Conservation (phyloP, 2,888 invertebrate genomes). For the Rhagophthalmus giganteus region DNA sequence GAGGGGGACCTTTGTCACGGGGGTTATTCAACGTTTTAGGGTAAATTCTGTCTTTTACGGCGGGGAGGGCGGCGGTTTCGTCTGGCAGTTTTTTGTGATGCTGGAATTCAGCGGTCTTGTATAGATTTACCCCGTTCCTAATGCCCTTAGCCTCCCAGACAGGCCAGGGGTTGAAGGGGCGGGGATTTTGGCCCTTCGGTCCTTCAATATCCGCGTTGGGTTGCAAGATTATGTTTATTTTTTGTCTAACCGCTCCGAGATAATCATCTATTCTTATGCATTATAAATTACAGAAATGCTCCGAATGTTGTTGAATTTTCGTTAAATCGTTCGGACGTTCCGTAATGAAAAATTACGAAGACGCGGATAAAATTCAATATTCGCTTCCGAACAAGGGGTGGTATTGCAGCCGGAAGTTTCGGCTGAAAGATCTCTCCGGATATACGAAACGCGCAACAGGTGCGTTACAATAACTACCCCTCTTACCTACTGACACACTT, state of each 20-base stretch:
- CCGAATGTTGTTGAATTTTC: not conserved
- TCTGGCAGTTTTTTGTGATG: slow-evolving; percentile 31
- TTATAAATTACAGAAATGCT: not conserved
- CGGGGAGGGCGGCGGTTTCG: slow-evolving; percentile 23
- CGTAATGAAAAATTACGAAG: not conserved
- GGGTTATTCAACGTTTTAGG: slow-evolving; percentile 17
- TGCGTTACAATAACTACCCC: slow-evolving; percentile 25
- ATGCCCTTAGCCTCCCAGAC: slow-evolving; percentile 32
- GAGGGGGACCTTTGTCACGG: slow-evolving; percentile 15
- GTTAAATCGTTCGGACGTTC: not conserved
- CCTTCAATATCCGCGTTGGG: slow-evolving; percentile 26
- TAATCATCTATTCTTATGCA: slow-evolving; percentile 1
- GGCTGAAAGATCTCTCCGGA: slow-evolving; percentile 14
- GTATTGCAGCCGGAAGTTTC: slow-evolving; percentile 21
- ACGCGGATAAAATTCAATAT: not conserved
- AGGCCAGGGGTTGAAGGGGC: slow-evolving; percentile 28
- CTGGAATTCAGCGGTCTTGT: slow-evolving; percentile 34
- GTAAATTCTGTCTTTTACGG: slow-evolving; percentile 11
- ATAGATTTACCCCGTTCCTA: slow-evolving; percentile 31
- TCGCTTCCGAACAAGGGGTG: slow-evolving; percentile 4
- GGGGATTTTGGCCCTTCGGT: slow-evolving; percentile 16
- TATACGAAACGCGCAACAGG: slow-evolving; percentile 25
- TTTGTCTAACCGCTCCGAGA: slow-evolving; percentile 6
- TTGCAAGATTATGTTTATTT: slow-evolving; percentile 26
- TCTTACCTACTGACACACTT: slow-evolving; percentile 29